These are phyloP conservation scores for Stegodyphus dumicola DNA, from an alignment of 1,140 invertebrate species.

Conservation along the genomic window DNA sequence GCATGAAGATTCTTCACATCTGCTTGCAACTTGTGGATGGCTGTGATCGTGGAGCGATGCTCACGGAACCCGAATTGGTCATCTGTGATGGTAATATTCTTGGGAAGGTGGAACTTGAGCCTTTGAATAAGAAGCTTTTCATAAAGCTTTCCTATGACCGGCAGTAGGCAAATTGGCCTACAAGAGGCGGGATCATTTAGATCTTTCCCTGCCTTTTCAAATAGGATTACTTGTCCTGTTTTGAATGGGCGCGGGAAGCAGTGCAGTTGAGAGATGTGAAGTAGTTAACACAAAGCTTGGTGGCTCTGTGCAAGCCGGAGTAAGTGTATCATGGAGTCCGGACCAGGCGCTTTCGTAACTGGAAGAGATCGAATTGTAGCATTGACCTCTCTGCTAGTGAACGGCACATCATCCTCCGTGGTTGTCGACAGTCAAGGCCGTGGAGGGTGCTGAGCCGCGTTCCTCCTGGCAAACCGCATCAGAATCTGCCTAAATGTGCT, in stretches of 20 bases:
- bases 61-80: not conserved
- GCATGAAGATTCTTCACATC: no score
- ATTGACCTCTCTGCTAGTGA: not conserved
- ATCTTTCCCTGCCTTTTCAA: not conserved
- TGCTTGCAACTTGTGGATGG: not conserved
- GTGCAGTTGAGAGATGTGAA: not conserved
- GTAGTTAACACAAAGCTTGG: not conserved
- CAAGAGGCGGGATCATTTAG: not conserved
- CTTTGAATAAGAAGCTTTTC: not conserved
- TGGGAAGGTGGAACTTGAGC: not conserved
- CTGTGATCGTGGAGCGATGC: not conserved
- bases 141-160: not conserved
- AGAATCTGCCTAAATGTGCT: no score
- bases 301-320: not conserved
- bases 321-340: not conserved
- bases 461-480: no score
- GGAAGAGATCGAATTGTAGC: not conserved
- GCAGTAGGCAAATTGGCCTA: not conserved
- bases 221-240: not conserved
- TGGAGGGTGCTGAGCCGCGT: no score
- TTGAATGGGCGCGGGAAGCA: not conserved
- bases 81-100: not conserved
- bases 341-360: not conserved
- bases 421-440: no score
- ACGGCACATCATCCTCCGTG: not conserved